These are phyloP conservation scores for Enteromius paludinosus DNA, from an alignment of 2,797 vertebrate genomes.

Conservation along the genomic window DNA sequence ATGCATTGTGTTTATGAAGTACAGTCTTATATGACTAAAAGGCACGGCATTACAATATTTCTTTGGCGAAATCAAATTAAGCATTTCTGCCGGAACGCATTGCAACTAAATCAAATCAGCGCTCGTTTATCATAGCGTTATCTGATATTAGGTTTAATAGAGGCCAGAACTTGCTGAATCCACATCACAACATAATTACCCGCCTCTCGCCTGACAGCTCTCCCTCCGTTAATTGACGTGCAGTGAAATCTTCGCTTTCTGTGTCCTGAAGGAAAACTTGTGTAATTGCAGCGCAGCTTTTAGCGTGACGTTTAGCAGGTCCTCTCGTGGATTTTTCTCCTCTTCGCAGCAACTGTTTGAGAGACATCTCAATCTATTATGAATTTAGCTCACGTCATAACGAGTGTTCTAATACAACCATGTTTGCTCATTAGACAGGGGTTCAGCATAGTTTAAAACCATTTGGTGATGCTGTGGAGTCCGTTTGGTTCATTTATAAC, in stretches of 20 bases:
- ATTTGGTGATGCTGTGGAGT: background rate
- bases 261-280: slow-evolving; percentile 18
- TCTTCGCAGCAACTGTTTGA: background rate
- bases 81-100: background rate
- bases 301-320: background rate
- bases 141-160: slow-evolving; percentile 27
- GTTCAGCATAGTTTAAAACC: background rate
- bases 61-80: slow-evolving; percentile 10
- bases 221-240: slow-evolving; percentile 1
- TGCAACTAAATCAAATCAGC: slow-evolving; percentile 27
- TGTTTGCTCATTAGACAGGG: background rate
- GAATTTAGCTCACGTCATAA: slow-evolving; percentile 8
- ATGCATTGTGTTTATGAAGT: slow-evolving; percentile 4
- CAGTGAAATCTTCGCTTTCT: background rate
- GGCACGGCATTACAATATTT: background rate
- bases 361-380: background rate
- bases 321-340: background rate
- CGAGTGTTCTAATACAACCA: background rate
- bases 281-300: background rate
- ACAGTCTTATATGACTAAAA: slow-evolving; percentile 30
- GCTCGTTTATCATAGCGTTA: slow-evolving; percentile 23
- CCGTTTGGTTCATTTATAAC: background rate
- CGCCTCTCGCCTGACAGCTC: slow-evolving; percentile 21
- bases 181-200: slow-evolving; percentile 9
- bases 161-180: slow-evolving; percentile 18